These are phyloP conservation scores for Osmerus eperlanus DNA, from an alignment of 2,113 vertebrate genomes.

Conservation along the genomic window DNA sequence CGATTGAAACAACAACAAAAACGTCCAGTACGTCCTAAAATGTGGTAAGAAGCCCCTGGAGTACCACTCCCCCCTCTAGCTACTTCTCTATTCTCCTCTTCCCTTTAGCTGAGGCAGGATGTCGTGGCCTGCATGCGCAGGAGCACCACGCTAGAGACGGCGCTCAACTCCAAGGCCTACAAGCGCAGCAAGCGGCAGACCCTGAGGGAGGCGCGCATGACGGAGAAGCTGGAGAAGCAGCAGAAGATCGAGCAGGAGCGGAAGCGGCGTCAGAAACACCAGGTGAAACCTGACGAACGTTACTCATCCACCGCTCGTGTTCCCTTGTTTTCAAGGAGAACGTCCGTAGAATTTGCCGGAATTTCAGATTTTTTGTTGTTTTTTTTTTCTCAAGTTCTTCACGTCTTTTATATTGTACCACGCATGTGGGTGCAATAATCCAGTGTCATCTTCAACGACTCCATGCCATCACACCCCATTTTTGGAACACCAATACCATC, in stretches of 20 bases:
- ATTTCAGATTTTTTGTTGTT: too few relatives aligned
- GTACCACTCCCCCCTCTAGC: not conserved
- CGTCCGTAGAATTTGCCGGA: not conserved
- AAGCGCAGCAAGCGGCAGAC: slow-evolving; percentile 96
- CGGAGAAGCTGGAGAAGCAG: slow-evolving; percentile 97
- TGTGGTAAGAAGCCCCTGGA: not conserved
- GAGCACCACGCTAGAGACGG: slow-evolving; percentile 94
- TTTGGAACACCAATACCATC: too few relatives aligned
- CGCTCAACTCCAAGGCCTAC: slow-evolving; percentile 96
- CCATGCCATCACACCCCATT: too few relatives aligned
- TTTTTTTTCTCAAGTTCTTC: too few relatives aligned
- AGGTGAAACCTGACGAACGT: slow-evolving; percentile 70
- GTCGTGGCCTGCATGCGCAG: slow-evolving; percentile 97
- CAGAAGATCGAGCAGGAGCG: slow-evolving; percentile 98
- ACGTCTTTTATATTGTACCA: too few relatives aligned
- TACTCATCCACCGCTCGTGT: not conserved
- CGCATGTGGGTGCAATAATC: too few relatives aligned
- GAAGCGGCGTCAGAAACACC: slow-evolving; percentile 96
- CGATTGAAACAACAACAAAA: too few relatives aligned
- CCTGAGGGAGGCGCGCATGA: slow-evolving; percentile 94
- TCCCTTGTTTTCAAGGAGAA: too few relatives aligned
- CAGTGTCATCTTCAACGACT: too few relatives aligned
- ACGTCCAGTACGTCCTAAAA: too few relatives aligned
- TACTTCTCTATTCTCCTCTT: not conserved
- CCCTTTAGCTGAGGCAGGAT: slow-evolving; percentile 86